These are phyloP conservation scores for Cathartes aura DNA, from an alignment of 2,113 vertebrate genomes.

Conservation along the genomic window DNA sequence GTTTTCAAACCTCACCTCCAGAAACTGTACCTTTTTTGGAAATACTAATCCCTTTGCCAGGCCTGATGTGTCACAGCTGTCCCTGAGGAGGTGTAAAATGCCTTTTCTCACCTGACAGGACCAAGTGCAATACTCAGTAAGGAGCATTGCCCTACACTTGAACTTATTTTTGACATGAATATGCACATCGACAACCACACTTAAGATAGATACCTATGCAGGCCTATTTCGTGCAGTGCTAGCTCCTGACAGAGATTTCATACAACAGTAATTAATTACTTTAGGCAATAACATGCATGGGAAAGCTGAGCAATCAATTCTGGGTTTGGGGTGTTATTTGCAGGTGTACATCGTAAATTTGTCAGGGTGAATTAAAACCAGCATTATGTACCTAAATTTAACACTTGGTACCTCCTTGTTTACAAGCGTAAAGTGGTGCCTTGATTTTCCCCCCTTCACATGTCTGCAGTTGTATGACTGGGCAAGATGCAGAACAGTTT, in stretches of 20 bases:
- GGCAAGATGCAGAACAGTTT: background rate
- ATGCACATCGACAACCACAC: background rate
- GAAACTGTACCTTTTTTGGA: background rate
- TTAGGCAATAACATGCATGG: background rate
- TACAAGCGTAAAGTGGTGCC: background rate
- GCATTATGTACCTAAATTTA: background rate
- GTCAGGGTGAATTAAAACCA: background rate
- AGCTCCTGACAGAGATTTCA: background rate
- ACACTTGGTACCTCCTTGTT: background rate
- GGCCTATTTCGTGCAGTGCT: background rate
- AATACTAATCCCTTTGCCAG: background rate
- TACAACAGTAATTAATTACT: background rate
- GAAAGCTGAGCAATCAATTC: background rate
- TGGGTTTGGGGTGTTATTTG: background rate
- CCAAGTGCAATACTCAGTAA: background rate
- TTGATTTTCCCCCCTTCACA: background rate
- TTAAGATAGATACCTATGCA: background rate
- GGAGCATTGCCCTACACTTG: background rate
- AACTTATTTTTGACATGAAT: background rate
- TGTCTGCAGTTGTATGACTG: background rate
- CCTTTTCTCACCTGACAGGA: background rate
- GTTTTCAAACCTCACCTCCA: background rate
- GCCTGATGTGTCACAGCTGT: background rate
- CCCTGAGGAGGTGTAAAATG: background rate
- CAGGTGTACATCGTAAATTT: background rate